Evolutionary conservation across 35 echinoderm and acorn worm species (phyloP).

Genomic region (Heliocidaris tuberculata): DNA sequence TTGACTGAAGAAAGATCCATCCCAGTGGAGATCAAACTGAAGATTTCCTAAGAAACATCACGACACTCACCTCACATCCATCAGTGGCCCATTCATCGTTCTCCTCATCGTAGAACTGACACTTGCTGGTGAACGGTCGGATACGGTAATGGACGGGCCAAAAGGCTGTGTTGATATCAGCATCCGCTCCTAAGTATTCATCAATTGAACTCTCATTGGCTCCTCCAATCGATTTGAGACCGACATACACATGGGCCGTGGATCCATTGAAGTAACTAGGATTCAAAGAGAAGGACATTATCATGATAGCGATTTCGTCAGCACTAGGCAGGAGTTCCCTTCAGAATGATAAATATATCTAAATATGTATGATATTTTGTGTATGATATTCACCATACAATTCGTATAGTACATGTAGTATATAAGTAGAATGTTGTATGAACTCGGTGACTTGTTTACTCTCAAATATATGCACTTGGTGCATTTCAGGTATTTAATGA

Average conservation of each 20-base stretch:
- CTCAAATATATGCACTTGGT: too few relatives aligned
- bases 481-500: too few relatives aligned
- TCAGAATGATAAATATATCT: too few relatives aligned
- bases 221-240: slow-evolving; percentile 70
- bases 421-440: too few relatives aligned
- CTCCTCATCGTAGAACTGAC: slow-evolving; percentile 77
- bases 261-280: slow-evolving; percentile 74
- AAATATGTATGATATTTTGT: too few relatives aligned
- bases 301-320: too few relatives aligned
- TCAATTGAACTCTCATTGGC: slow-evolving; percentile 49
- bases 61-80: slow-evolving; percentile 70
- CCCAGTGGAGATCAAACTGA: too few relatives aligned
- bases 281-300: not conserved
- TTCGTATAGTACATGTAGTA: too few relatives aligned
- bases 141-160: slow-evolving; percentile 78
- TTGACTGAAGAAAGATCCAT: too few relatives aligned
- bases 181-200: slow-evolving; percentile 52
- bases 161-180: slow-evolving; percentile 53
- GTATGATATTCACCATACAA: too few relatives aligned
- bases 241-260: slow-evolving; percentile 54
- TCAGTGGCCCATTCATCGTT: slow-evolving; percentile 70
- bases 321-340: too few relatives aligned
- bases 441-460: too few relatives aligned
- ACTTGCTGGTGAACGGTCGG: slow-evolving; percentile 70
- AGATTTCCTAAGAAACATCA: not conserved